Percentiles rank a stretch among this genome's conserved stretches.
Conservation (phyloP, 2,888 invertebrate species). For the Cyaniris semiargus region DNA sequence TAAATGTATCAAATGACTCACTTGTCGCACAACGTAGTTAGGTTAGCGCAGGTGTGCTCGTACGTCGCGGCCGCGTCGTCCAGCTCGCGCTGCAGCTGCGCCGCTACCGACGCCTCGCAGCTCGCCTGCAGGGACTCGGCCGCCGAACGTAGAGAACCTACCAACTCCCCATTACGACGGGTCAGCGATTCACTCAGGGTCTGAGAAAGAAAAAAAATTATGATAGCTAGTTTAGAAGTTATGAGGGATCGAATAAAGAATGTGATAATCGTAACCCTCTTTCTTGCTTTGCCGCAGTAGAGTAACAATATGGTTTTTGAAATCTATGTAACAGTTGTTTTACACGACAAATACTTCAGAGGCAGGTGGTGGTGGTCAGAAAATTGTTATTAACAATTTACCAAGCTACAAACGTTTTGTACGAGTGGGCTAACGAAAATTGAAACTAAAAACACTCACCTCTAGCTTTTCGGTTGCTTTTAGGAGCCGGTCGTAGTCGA, state of each 20-base stretch:
- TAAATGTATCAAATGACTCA: conserved; percentile 39
- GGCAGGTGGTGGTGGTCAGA: too few relatives aligned
- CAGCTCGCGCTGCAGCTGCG: conserved; percentile 86
- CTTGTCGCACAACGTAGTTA: conserved; percentile 87
- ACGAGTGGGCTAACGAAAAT: neutral
- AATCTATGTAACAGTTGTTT: too few relatives aligned
- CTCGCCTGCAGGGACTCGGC: conserved; percentile 86
- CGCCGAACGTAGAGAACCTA: conserved; percentile 85
- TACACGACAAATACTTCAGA: too few relatives aligned
- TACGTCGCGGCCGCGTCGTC: conserved; percentile 89
- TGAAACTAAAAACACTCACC: conserved; percentile 75
- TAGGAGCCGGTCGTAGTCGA: conserved; percentile 89
- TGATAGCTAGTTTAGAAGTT: neutral
- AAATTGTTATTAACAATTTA: too few relatives aligned
- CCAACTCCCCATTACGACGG: conserved; percentile 86
- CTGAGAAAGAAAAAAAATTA: conserved; percentile 64
- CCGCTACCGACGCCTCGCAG: conserved; percentile 86
- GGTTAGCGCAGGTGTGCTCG: conserved; percentile 88
- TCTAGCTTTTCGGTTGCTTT: conserved; percentile 92
- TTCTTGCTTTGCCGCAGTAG: too few relatives aligned
- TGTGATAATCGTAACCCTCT: too few relatives aligned
- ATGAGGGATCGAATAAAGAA: too few relatives aligned
- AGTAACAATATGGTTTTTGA: too few relatives aligned
- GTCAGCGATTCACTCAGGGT: conserved; percentile 88
- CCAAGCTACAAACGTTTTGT: too few relatives aligned